Percentiles rank a stretch among this genome's conserved stretches.
phyloP scores from a whole-genome alignment of 23 tunicate species.

The Ciona savignyi region DNA sequence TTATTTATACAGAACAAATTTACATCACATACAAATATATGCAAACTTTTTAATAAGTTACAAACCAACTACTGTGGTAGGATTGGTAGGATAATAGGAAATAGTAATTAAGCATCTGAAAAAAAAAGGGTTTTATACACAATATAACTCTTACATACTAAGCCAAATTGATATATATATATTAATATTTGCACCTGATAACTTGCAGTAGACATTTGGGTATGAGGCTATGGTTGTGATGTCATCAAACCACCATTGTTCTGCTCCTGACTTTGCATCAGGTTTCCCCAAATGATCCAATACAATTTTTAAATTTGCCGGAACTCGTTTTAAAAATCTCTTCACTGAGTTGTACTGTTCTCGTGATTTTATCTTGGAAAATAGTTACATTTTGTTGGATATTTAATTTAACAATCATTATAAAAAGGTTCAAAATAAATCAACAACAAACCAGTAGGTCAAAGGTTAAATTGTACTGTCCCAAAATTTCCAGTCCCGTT shows the following conservation, averaged over 20 bases:
- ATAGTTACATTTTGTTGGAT: background rate
- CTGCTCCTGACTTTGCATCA: conserved; percentile 68
- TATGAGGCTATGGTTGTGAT: conserved; percentile 36
- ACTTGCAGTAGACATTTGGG: conserved; percentile 88
- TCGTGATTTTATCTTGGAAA: conserved; percentile 37
- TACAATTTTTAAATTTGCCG: conserved; percentile 31
- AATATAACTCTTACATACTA: too few relatives aligned
- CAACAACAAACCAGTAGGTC: conserved; percentile 51
- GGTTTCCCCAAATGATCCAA: conserved; percentile 96
- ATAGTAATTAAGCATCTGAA: too few relatives aligned
- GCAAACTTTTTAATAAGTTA: too few relatives aligned
- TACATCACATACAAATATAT: too few relatives aligned
- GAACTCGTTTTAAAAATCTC: conserved; percentile 29
- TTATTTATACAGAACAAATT: background rate
- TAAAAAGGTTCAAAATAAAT: background rate
- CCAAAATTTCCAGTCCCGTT: conserved; percentile 40
- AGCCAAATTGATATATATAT: background rate
- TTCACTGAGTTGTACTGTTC: conserved; percentile 42
- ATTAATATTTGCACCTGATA: conserved; percentile 64
- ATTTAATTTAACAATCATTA: too few relatives aligned
- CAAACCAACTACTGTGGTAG: too few relatives aligned
- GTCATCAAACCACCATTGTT: conserved; percentile 61
- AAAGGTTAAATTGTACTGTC: conserved; percentile 40
- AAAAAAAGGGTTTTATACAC: too few relatives aligned
- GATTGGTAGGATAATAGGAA: too few relatives aligned